These are phyloP conservation scores for Petrocephalus microphthalmus DNA, from an alignment of 2,113 vertebrate genomes.

Conservation along the genomic window DNA sequence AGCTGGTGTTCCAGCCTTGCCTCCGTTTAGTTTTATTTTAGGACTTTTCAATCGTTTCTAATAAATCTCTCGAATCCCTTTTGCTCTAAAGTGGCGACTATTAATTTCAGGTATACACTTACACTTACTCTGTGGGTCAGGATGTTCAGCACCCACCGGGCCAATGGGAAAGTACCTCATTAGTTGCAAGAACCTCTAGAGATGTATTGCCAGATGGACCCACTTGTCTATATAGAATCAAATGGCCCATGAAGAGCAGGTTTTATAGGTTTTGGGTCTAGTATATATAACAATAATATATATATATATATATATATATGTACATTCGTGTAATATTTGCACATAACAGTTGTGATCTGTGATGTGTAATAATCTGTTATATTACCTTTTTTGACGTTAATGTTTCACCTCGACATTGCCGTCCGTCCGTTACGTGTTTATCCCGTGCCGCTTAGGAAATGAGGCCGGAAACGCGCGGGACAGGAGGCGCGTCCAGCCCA, in stretches of 20 bases:
- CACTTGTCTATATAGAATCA: slow-evolving; percentile 14
- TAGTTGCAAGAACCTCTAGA: slow-evolving; percentile 8
- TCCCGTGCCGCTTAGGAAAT: not conserved
- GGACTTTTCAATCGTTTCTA: slow-evolving; percentile 44
- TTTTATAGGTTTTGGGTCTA: not conserved
- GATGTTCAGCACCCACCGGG: not conserved
- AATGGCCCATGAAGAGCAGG: not conserved
- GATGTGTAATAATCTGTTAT: no score
- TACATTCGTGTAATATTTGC: no score
- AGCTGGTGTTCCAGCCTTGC: slow-evolving; percentile 28
- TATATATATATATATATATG: not conserved
- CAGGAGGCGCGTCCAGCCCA: not conserved
- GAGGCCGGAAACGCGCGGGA: not conserved
- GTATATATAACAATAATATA: not conserved
- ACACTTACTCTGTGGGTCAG: not conserved
- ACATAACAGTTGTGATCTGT: no score
- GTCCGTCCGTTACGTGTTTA: not conserved
- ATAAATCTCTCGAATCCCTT: slow-evolving; percentile 50
- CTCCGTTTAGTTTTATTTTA: not conserved
- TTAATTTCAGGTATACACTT: slow-evolving; percentile 23
- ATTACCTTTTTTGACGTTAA: not conserved
- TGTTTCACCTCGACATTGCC: not conserved
- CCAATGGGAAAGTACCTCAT: not conserved
- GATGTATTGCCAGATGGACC: slow-evolving; percentile 4
- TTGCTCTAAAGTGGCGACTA: slow-evolving; percentile 32